Conservation (phyloP, 2,888 invertebrate genomes). For the Steromphala cineraria region DNA sequence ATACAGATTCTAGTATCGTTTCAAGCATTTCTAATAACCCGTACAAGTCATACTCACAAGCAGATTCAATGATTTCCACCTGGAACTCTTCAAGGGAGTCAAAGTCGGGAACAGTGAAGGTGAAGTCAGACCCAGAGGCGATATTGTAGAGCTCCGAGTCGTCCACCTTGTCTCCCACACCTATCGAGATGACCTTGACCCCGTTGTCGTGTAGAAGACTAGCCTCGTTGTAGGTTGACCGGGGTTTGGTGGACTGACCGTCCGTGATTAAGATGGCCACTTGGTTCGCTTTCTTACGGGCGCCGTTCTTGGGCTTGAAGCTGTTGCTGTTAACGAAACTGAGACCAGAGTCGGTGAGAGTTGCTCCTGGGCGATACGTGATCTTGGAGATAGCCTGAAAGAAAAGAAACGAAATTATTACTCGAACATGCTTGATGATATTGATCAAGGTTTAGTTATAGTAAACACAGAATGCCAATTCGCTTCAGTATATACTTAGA, state of each 20-base stretch:
- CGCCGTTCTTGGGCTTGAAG: not conserved
- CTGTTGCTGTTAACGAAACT: not conserved
- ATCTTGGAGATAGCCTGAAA: not conserved
- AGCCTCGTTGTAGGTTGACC: not conserved
- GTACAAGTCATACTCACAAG: not conserved
- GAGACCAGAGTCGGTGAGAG: not conserved
- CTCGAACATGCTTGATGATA: no score
- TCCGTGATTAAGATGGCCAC: not conserved
- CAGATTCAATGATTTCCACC: not conserved
- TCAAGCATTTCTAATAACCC: no score
- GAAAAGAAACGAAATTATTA: no score
- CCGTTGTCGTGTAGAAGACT: not conserved
- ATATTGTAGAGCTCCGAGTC: conserved; percentile 43
- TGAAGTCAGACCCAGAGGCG: conserved; percentile 44
- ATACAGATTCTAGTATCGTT: no score
- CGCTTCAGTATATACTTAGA: no score
- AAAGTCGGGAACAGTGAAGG: conserved; percentile 46
- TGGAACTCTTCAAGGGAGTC: not conserved
- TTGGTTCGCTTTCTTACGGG: not conserved
- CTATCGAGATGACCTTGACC: not conserved
- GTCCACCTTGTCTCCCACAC: conserved; percentile 25
- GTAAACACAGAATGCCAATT: no score
- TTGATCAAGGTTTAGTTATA: no score
- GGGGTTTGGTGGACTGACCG: not conserved
- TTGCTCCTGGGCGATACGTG: not conserved